A percentile compares a stretch with the other conserved stretches of the same genome.
phyloP scores from a whole-genome alignment of 2,888 invertebrate genomes.

The Osedax fenrisi region DNA sequence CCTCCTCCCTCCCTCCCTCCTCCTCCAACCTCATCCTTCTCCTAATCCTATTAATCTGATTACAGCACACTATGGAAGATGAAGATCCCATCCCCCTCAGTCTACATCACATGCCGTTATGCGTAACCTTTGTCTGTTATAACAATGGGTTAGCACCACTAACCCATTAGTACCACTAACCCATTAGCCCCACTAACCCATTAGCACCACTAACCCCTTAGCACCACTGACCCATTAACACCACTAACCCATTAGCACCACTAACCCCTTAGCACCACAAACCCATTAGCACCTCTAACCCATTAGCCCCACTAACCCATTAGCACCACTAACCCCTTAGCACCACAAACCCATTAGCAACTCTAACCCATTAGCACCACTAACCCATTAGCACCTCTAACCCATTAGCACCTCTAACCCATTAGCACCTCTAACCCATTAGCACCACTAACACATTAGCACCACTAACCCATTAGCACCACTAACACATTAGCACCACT shows the following conservation, averaged over 20 bases:
- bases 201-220: neutral
- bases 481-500: no score
- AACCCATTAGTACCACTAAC: neutral
- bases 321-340: slow-evolving; percentile 42
- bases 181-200: neutral
- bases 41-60: neutral
- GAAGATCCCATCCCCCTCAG: slow-evolving; percentile 77
- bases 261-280: neutral
- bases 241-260: neutral
- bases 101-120: slow-evolving; percentile 80
- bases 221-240: no score
- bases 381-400: no score
- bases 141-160: slow-evolving; percentile 60
- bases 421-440: neutral
- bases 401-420: slow-evolving; percentile 51
- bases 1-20: no score
- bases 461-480: no score
- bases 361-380: neutral
- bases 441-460: neutral
- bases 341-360: neutral
- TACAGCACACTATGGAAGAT: slow-evolving; percentile 65
- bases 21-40: neutral
- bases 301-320: no score
- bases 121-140: slow-evolving; percentile 71
- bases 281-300: neutral